Evolutionary conservation across 2,888 invertebrate genomes (phyloP).

Genomic region (Hydriomena furcata): DNA sequence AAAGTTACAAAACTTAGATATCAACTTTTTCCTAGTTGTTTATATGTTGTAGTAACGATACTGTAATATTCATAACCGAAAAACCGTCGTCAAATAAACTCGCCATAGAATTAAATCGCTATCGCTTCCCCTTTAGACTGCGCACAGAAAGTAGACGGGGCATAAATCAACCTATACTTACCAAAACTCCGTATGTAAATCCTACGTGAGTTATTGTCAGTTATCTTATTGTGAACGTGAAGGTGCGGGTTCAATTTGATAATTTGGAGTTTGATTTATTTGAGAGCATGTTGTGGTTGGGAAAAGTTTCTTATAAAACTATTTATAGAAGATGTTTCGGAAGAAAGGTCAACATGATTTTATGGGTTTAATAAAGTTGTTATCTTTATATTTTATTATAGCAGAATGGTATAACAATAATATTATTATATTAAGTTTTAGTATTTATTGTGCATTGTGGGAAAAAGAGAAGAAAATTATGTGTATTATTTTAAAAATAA

Average conservation of each 20-base stretch:
- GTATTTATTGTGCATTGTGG: too few species aligned
- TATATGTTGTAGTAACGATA: too few species aligned
- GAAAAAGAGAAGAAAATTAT: too few species aligned
- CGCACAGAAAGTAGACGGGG: constrained; percentile 21
- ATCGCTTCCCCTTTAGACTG: not conserved
- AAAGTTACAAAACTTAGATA: too few species aligned
- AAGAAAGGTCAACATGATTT: too few species aligned
- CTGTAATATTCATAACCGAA: not conserved
- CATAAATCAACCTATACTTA: constrained; percentile 28
- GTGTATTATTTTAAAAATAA: too few species aligned
- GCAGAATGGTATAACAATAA: too few species aligned
- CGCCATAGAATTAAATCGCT: constrained; percentile 6
- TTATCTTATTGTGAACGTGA: constrained; percentile 25
- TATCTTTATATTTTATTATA: too few species aligned
- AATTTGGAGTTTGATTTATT: constrained; percentile 31
- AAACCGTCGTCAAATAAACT: not conserved
- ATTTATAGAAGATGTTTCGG: too few species aligned
- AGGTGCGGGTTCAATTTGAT: constrained; percentile 26
- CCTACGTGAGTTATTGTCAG: constrained; percentile 29
- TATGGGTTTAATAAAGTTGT: too few species aligned
- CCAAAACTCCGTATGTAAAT: constrained; percentile 30
- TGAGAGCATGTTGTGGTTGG: constrained; percentile 15
- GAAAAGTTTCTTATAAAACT: constrained; percentile 6
- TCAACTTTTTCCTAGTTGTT: too few species aligned
- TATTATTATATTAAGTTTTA: too few species aligned